Evolutionary conservation across 2,797 vertebrate genomes (phyloP).

Genomic region (Acanthurus lineatus): DNA sequence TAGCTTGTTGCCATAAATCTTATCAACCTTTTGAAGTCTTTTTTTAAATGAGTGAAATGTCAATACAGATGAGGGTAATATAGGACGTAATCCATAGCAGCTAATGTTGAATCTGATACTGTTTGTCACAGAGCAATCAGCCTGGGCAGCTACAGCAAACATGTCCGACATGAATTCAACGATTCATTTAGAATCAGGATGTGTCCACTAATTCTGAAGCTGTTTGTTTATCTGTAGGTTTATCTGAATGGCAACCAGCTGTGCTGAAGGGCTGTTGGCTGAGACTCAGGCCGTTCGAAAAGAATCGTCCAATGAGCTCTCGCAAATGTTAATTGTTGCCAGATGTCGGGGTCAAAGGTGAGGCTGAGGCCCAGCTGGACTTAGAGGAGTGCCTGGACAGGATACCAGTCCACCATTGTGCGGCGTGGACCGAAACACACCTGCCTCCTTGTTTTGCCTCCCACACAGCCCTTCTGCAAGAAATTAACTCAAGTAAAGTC

Average conservation of each 20-base stretch:
- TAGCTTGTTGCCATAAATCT: constrained; percentile 35
- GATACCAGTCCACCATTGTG: constrained; percentile 51
- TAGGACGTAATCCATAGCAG: constrained; percentile 1
- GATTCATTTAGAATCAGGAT: constrained; percentile 60
- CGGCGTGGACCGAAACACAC: constrained; percentile 46
- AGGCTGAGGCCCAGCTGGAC: constrained; percentile 58
- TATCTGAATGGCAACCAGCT: constrained; percentile 81
- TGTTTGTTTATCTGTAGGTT: constrained; percentile 68
- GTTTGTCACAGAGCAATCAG: background rate
- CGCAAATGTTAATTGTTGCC: constrained; percentile 68
- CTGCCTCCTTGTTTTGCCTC: constrained; percentile 68
- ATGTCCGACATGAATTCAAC: constrained; percentile 37
- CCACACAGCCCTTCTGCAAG: constrained; percentile 49
- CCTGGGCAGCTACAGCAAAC: background rate
- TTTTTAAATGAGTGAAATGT: constrained; percentile 21
- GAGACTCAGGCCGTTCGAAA: constrained; percentile 51
- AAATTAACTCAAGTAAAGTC: constrained; percentile 65
- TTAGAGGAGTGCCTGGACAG: constrained; percentile 48
- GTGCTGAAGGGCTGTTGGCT: constrained; percentile 45
- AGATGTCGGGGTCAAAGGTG: constrained; percentile 76
- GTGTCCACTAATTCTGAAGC: constrained; percentile 21
- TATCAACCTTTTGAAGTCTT: constrained; percentile 14
- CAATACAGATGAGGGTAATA: constrained; percentile 15
- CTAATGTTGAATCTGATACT: background rate
- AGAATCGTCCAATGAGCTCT: constrained; percentile 38